Conservation (phyloP, 2,888 invertebrate genomes). For the Camptogramma bilineatum region DNA sequence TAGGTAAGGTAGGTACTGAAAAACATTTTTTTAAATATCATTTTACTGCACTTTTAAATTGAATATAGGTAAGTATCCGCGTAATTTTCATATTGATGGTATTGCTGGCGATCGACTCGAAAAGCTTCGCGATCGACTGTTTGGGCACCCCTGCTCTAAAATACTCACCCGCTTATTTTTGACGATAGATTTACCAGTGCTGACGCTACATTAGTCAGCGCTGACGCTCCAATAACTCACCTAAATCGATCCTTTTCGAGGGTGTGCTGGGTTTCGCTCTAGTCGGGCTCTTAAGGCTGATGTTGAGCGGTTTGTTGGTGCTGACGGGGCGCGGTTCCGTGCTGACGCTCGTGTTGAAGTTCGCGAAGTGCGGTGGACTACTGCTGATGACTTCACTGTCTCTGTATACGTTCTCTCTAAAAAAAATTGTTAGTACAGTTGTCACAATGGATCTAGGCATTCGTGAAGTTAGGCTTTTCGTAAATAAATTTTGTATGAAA, state of each 20-base stretch:
- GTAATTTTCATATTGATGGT: too few species aligned
- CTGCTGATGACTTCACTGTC: conserved; percentile 72
- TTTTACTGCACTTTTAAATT: too few species aligned
- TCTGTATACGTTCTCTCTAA: conserved; percentile 83
- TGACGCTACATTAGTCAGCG: not conserved
- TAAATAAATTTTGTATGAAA: too few species aligned
- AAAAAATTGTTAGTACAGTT: conserved; percentile 14
- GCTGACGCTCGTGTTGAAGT: conserved; percentile 38
- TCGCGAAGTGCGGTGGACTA: conserved; percentile 68
- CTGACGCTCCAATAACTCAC: not conserved
- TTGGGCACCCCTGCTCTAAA: too few species aligned
- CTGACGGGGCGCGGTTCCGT: not conserved
- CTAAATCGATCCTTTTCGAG: conserved; percentile 67
- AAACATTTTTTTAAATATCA: too few species aligned
- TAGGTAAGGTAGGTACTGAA: too few species aligned
- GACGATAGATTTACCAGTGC: not conserved
- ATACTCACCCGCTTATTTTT: too few species aligned
- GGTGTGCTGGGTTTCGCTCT: conserved; percentile 61
- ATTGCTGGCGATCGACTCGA: too few species aligned
- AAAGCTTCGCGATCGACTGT: too few species aligned
- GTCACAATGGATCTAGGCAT: too few species aligned
- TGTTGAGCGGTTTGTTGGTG: conserved; percentile 56
- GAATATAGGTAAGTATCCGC: too few species aligned
- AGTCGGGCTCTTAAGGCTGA: conserved; percentile 68
- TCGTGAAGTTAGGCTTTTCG: too few species aligned